Base-by-base conservation (phyloP, 2,113 vertebrate genomes). In the Sarotherodon lohbergeri region DNA sequence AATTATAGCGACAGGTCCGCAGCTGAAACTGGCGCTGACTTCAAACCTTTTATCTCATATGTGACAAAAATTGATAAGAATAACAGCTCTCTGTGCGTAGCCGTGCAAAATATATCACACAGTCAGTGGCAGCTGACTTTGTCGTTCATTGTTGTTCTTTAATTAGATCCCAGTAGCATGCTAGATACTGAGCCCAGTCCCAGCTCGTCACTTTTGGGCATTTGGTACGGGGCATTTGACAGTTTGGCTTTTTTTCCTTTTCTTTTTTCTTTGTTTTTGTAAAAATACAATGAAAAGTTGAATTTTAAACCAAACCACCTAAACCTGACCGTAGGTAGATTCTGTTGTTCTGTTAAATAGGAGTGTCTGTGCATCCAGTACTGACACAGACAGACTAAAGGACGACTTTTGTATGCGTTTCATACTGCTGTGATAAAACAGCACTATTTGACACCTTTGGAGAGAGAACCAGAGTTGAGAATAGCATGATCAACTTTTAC, bases 1-100 rank as follows among this genome's bases (percentile, higher is more conserved):
- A 88, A 91, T 87, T 86, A 83, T 54, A n/a, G 79, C 78, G 66
- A 82, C 81, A 41, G 80, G 16, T 87, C 57, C 5, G 39, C 16
- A 83, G 84, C 56, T 41, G 5, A 85, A 83, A 80, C 79, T 34
- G 36, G 79, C 16, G 7, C 5, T 7, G 13, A 80, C 27, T 88
- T 88, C 66, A 81, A 73, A 71, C 71, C 43, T 52, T 54, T 89
- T 57, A 87, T 93, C 54, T 88, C 2, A 7, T 46, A 19, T 54
- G 50, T 78, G 84, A 80, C 46, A 82, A 66, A 73, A 76, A 7
- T 54, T 83, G 4, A 82, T 89, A 48, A 32, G 50, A 66, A 57
- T 63, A 63, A 79, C 52, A 48, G 3, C 59, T 57, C 24, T 55
- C n/a, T 66, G 34, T 79, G 39, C 29, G 24, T 46, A 54, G 32